Conservation (phyloP, 2,888 invertebrate species). For the Apotomis turbidana region DNA sequence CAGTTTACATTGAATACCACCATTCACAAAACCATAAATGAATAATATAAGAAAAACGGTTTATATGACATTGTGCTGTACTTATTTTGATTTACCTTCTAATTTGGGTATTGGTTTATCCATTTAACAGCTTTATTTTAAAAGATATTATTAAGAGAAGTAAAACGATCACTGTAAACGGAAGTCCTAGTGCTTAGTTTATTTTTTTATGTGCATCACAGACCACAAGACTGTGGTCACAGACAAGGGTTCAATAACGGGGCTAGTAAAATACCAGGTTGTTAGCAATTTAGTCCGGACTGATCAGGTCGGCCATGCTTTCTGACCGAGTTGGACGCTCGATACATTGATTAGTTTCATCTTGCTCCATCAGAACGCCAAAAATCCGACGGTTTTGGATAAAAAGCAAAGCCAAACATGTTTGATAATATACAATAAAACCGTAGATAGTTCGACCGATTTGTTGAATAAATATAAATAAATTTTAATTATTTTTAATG, state of each 20-base stretch:
- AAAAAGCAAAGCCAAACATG: too few species aligned
- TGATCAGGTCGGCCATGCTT: too few species aligned
- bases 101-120: constrained; percentile 32
- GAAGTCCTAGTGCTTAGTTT: constrained; percentile 42
- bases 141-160: constrained; percentile 39
- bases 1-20: constrained; percentile 65
- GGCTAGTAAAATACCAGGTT: too few species aligned
- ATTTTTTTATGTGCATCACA: constrained; percentile 26
- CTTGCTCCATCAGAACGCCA: too few species aligned
- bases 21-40: constrained; percentile 33
- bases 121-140: constrained; percentile 2
- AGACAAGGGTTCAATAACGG: constrained; percentile 1
- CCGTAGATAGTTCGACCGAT: too few species aligned
- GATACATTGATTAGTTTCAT: too few species aligned
- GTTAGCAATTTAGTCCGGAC: too few species aligned
- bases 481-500: neutral
- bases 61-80: neutral
- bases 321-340: too few species aligned
- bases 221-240: constrained; percentile 30
- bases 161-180: constrained; percentile 45
- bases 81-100: constrained; percentile 29
- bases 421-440: too few species aligned
- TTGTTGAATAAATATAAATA: too few species aligned
- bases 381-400: too few species aligned
- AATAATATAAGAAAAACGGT: neutral